phyloP scores from a whole-genome alignment of 1,140 invertebrate species.

The Ooceraea biroi region DNA sequence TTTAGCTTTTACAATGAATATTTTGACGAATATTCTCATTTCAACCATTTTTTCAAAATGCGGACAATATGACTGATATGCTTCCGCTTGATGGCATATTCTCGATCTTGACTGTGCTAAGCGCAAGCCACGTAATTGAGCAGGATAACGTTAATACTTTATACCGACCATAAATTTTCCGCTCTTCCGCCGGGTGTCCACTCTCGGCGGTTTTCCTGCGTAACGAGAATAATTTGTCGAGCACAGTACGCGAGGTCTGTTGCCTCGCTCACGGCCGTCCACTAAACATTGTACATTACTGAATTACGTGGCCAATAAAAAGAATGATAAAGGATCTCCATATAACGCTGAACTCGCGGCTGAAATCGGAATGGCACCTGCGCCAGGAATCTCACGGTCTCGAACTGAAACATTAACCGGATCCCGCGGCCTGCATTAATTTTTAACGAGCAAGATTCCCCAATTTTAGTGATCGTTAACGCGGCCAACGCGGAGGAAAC shows the following conservation, averaged over 20 bases:
- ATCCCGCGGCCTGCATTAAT: not conserved
- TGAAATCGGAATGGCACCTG: conserved; percentile 49
- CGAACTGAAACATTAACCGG: conserved; percentile 26
- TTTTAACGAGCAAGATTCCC: conserved; percentile 55
- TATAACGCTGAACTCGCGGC: not conserved
- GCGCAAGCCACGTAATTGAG: conserved; percentile 13
- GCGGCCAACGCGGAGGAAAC: not conserved
- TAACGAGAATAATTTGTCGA: conserved; percentile 53
- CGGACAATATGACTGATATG: not conserved
- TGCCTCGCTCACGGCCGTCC: not conserved
- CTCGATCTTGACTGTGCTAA: not conserved
- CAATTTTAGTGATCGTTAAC: conserved; percentile 48
- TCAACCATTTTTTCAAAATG: not conserved
- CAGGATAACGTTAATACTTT: conserved; percentile 40
- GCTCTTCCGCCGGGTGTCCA: not conserved
- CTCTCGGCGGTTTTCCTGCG: conserved; percentile 23
- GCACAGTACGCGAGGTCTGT: too few relatives aligned
- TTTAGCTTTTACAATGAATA: too few relatives aligned
- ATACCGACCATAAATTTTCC: conserved; percentile 36
- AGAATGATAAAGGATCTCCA: conserved; percentile 33
- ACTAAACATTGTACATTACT: conserved; percentile 47
- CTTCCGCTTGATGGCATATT: not conserved
- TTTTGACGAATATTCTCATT: too few relatives aligned
- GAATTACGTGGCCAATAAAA: conserved; percentile 52
- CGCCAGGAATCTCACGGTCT: not conserved